Base-by-base conservation (phyloP, 1,140 invertebrate species). In the Bombus balteatus region DNA sequence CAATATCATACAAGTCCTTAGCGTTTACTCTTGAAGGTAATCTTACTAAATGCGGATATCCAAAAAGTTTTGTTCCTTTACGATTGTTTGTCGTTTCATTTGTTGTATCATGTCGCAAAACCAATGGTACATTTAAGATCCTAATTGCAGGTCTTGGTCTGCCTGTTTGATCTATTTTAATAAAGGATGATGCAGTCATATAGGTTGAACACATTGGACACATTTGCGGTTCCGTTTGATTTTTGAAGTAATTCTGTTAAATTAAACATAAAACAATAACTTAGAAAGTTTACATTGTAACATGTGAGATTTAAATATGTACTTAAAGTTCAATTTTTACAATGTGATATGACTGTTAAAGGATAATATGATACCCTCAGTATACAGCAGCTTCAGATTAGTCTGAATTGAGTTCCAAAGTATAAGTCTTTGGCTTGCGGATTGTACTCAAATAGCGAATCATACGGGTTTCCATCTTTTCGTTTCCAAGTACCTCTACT, bases 1-100 rank as follows among this genome's bases (percentile, higher is more conserved):
- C 91, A 75, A 94, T 94, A 28, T 95, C 93, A 88, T 96, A 95
- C 5, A 97, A 92, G 80, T 95, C 93, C 53, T 91, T 92, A 74
- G 96, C 96, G 62, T 95, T 93, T n/a, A 97, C 92, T 53, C 94
- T 92, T 79, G 96, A 97, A 25, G 97, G 96, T 77, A 97, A 93
- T 89, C 95, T 95, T 18, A 97, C 87, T 37, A 97, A 88, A 81
- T 95, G 93, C 2, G 97, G 97, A 92, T 97, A 95, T 71, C 96
- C 96, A 90, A 97, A 96, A 12, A 97, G 93, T 75, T 95, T 94
- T 10, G 95, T 95, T 68, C 91, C 87, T 62, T 94, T 95, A 65
- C 94, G 93, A 85, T 96, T 96, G 80, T 96, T 96, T 53, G 96
- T 95, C 3, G 94, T 94, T 86, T 96, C 95, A 28, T 95, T 93